A percentile compares a stretch with the other conserved stretches of the same genome.
Evolutionary conservation across 2,888 invertebrate genomes (phyloP).

Genomic region (Metalampra italica): DNA sequence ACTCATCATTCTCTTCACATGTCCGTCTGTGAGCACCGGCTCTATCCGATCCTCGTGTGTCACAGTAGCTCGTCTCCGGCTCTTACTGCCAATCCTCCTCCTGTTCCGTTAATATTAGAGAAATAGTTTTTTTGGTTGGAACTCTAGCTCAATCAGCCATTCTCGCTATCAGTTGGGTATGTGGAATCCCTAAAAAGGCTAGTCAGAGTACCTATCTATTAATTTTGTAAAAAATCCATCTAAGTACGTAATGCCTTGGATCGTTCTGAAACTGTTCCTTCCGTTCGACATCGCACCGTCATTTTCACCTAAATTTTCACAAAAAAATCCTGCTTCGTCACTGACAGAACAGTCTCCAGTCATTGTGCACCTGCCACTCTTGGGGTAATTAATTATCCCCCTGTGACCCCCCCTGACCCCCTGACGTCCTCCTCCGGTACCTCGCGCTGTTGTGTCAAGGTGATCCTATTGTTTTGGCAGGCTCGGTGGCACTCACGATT

Average conservation of each 20-base stretch:
- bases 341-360: slow-evolving; percentile 43
- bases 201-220: no score
- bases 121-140: no score
- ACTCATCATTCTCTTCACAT: no score
- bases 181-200: no score
- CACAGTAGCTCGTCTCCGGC: no score
- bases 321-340: slow-evolving; percentile 60
- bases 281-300: background rate
- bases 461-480: slow-evolving; percentile 34
- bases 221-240: slow-evolving; percentile 11
- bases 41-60: no score
- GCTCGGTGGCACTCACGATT: slow-evolving; percentile 1
- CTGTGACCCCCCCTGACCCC: slow-evolving; percentile 20
- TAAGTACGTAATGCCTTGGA: background rate
- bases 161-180: no score
- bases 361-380: slow-evolving; percentile 75
- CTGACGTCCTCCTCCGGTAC: slow-evolving; percentile 19
- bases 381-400: slow-evolving; percentile 65
- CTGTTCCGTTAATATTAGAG: no score
- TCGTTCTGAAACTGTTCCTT: background rate
- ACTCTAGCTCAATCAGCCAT: no score
- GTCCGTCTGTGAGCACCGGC: no score
- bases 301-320: slow-evolving; percentile 5
- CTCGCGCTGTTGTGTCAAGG: slow-evolving; percentile 65
- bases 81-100: no score